Evolutionary conservation across 1,140 invertebrate genomes (phyloP).

Genomic region (Zaprionus camerounensis): DNA sequence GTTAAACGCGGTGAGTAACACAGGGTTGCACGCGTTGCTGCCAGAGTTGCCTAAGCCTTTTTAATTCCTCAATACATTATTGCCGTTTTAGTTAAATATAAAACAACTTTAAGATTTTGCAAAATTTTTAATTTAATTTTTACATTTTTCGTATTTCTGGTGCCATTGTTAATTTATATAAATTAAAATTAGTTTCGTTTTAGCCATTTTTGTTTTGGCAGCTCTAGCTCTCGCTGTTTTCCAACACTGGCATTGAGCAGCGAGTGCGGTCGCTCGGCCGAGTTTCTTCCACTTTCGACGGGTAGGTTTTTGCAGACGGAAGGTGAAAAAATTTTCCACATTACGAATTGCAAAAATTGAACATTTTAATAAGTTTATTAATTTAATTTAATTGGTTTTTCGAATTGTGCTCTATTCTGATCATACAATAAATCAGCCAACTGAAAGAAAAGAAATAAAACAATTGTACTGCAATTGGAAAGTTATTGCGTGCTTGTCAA

Average conservation of each 20-base stretch:
- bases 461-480: slow-evolving; percentile 59
- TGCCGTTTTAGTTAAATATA: not conserved
- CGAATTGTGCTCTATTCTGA: slow-evolving; percentile 48
- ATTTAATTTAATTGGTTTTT: slow-evolving; percentile 54
- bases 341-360: slow-evolving; percentile 67
- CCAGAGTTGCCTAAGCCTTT: not conserved
- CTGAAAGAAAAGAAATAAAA: slow-evolving; percentile 31
- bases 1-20: slow-evolving; percentile 43
- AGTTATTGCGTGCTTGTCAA: slow-evolving; percentile 72
- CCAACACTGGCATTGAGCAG: slow-evolving; percentile 40
- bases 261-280: slow-evolving; percentile 56
- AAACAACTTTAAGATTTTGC: not conserved
- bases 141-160: not conserved
- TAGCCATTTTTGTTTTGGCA: slow-evolving; percentile 23
- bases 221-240: slow-evolving; percentile 13
- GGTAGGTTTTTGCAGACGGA: slow-evolving; percentile 81
- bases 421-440: slow-evolving; percentile 16
- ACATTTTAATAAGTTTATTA: slow-evolving; percentile 39
- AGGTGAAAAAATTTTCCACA: slow-evolving; percentile 77
- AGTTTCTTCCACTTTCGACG: slow-evolving; percentile 78
- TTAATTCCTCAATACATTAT: not conserved
- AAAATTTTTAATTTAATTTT: not conserved
- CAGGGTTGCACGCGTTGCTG: slow-evolving; percentile 30
- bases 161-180: not conserved
- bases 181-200: not conserved